Evolutionary conservation across 2,888 invertebrate genomes (phyloP), one percentile per base, ranked within the genome.

Genomic region (Hedya salicella): DNA sequence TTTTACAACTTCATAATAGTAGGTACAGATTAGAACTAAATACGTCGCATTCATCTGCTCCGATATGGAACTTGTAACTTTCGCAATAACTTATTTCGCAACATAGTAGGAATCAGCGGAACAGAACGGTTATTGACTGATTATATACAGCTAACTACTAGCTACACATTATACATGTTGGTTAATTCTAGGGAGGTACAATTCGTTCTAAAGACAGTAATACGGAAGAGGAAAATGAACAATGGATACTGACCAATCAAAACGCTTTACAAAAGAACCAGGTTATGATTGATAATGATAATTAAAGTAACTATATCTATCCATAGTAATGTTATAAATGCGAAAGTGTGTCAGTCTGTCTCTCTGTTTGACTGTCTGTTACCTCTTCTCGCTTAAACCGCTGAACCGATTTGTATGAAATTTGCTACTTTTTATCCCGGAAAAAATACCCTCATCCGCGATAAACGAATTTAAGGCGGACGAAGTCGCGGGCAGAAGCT

Each of bases 171-270:
- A n/a, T n/a, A n/a, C n/a, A n/a, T 36, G 32, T 32, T 5, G 9
- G 36, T 36, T 11, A 6, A 11, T 8, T 36, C 9, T 36, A 36
- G 9, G 36, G 6, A 5, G 9, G 9, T 36, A 9, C 36, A 9
- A 36, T 2, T 36, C 8, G 11, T 36, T 36, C 2, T 36, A 36
- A 36, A 13, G 36, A 11, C 11, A 36, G 36, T 11, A 36, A 54
- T n/a, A 21, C 53, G 40, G 53, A 54, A 54, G 53, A n/a, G 40
- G 53, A 40, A 53, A 53, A 39, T n/a, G n/a, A n/a, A n/a, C n/a
- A n/a, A n/a, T n/a, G 13, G n/a, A 40, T 21, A 54, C 39, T 40
- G 54, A 14, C 42, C 16, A 56, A 42, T 16, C 25, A 9, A 36
- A 42, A 16, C 11, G 25, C 25, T 25, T 16, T 13, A 21, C 16